Percentiles rank a stretch among this genome's conserved stretches.
phyloP scores from a whole-genome alignment of 2,113 vertebrate genomes.

The Piliocolobus tephrosceles region DNA sequence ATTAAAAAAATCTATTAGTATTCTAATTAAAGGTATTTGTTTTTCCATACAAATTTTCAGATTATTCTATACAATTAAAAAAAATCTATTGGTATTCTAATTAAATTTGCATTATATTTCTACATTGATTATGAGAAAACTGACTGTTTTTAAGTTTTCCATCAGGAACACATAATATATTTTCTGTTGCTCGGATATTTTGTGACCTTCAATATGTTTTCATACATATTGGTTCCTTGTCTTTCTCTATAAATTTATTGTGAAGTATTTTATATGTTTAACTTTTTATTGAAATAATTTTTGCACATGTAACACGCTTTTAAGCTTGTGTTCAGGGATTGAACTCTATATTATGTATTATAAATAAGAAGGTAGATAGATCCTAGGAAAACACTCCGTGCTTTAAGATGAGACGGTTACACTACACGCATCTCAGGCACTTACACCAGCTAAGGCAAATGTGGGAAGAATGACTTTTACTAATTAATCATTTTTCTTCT shows the following conservation, averaged over 20 bases:
- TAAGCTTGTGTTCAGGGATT: neutral
- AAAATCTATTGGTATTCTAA: neutral
- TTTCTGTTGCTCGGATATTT: neutral
- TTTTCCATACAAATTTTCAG: neutral
- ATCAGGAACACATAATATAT: neutral
- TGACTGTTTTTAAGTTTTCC: neutral
- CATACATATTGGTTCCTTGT: neutral
- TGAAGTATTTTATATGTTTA: neutral
- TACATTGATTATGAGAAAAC: neutral
- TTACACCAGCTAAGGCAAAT: neutral
- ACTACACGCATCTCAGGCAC: neutral
- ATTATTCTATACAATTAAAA: conserved; percentile 14
- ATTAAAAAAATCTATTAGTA: neutral
- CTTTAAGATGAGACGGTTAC: neutral
- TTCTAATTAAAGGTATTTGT: neutral
- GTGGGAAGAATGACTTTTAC: neutral
- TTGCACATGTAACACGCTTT: neutral
- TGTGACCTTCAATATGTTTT: neutral
- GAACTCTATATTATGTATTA: neutral
- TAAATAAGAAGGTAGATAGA: neutral
- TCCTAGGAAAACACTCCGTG: neutral
- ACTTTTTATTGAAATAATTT: neutral
- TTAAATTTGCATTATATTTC: neutral
- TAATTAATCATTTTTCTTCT: neutral
- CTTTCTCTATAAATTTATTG: neutral